Evolutionary conservation across 2,797 vertebrate genomes (phyloP).

Genomic region (Ctenosaura bakeri): DNA sequence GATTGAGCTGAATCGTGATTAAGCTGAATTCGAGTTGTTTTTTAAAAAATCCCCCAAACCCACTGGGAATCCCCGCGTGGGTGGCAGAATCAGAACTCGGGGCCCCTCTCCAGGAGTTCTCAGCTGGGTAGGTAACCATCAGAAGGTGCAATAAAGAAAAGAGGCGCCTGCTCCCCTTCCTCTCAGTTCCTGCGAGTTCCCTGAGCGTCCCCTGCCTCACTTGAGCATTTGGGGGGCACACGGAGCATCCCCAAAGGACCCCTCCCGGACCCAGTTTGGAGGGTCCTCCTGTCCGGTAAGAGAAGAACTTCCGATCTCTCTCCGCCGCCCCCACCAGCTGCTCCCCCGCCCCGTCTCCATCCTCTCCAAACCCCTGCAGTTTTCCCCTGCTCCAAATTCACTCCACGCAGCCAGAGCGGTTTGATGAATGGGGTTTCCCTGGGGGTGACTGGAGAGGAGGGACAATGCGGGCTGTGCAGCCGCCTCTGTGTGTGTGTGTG

Average conservation of each 20-base stretch:
- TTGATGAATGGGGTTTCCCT: background rate
- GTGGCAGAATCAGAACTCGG: background rate
- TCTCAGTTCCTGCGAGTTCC: background rate
- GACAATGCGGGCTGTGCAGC: background rate
- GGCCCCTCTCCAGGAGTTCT: background rate
- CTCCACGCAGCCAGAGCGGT: background rate
- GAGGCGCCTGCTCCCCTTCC: background rate
- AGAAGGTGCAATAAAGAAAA: background rate
- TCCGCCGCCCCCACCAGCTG: background rate
- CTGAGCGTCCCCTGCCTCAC: no score
- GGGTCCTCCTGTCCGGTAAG: background rate
- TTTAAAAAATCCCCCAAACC: no score
- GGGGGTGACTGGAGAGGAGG: background rate
- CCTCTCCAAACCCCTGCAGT: no score
- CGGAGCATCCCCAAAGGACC: background rate
- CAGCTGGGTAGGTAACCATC: no score
- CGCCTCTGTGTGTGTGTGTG: background rate
- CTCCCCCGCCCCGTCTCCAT: background rate
- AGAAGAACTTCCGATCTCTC: conserved; percentile 23
- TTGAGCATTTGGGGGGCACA: background rate
- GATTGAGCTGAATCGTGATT: no score
- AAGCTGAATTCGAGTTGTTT: no score
- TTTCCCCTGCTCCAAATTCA: background rate
- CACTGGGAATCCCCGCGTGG: background rate
- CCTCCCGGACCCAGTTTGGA: no score